Percentiles rank a stretch among this genome's conserved stretches.
phyloP scores from a whole-genome alignment of 2,888 invertebrate species.

The Euclidia mi region DNA sequence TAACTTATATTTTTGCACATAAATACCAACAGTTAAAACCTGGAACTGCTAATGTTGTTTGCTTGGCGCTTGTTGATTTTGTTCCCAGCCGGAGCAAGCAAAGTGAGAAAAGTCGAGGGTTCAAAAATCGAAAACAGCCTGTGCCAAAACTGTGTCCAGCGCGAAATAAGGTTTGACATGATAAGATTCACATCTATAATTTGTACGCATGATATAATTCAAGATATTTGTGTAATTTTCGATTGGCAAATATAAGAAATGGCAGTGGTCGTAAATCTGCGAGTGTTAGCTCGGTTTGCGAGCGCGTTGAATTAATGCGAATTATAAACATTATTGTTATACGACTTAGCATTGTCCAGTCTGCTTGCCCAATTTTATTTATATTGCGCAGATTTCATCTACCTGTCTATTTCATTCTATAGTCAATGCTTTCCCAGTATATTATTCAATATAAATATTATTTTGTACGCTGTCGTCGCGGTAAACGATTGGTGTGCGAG shows the following conservation, averaged over 20 bases:
- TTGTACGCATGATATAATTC: slow-evolving; percentile 64
- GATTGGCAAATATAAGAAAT: slow-evolving; percentile 1
- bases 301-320: not conserved
- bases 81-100: slow-evolving; percentile 82
- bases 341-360: not conserved
- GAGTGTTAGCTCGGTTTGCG: not conserved
- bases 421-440: not conserved
- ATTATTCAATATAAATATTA: slow-evolving; percentile 3
- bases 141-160: slow-evolving; percentile 77
- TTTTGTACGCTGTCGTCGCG: not conserved
- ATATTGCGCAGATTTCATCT: slow-evolving; percentile 12
- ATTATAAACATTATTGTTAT: slow-evolving; percentile 4
- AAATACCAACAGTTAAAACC: slow-evolving; percentile 18
- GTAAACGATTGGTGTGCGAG: not conserved
- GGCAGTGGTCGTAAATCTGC: slow-evolving; percentile 14
- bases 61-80: slow-evolving; percentile 84
- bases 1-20: not conserved
- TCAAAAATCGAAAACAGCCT: slow-evolving; percentile 58
- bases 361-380: slow-evolving; percentile 9
- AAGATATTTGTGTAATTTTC: slow-evolving; percentile 25
- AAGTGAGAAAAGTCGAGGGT: slow-evolving; percentile 70
- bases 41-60: slow-evolving; percentile 69
- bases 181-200: slow-evolving; percentile 64
- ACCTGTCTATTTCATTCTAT: slow-evolving; percentile 5
- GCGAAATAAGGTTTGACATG: slow-evolving; percentile 78